These are phyloP conservation scores for Lophotis ruficrista DNA, from an alignment of 2,113 vertebrate genomes.

Conservation along the genomic window DNA sequence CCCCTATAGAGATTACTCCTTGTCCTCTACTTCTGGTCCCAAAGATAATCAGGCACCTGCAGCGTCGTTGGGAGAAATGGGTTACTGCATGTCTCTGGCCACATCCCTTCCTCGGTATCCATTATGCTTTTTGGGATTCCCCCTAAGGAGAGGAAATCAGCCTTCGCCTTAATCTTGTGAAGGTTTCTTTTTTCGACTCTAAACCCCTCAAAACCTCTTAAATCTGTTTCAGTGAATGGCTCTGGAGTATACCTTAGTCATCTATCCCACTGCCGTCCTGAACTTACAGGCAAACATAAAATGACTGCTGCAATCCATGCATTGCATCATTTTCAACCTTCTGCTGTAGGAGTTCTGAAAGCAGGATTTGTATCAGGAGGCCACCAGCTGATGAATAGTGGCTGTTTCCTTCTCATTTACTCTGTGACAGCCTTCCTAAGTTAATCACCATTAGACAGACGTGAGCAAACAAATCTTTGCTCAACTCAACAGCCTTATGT, in stretches of 20 bases:
- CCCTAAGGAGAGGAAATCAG: background rate
- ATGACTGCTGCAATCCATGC: background rate
- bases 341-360: conserved; percentile 29
- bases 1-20: background rate
- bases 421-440: conserved; percentile 16
- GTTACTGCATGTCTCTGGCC: background rate
- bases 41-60: background rate
- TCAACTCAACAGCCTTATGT: background rate
- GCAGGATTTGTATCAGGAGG: conserved; percentile 34
- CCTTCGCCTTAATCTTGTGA: background rate
- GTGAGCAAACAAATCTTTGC: conserved; percentile 36
- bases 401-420: conserved; percentile 26
- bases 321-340: conserved; percentile 17
- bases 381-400: conserved; percentile 43
- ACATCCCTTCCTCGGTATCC: background rate
- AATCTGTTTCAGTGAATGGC: background rate
- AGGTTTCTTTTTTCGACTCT: background rate
- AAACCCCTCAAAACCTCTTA: background rate
- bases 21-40: background rate
- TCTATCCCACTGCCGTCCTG: background rate
- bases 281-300: background rate
- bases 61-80: background rate
- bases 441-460: conserved; percentile 35
- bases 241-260: background rate
- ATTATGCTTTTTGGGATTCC: background rate